Percentiles rank a stretch among this genome's conserved stretches.
These are phyloP conservation scores for Brachionus paranguensis DNA, from an alignment of 1,140 invertebrate species.

Conservation along the genomic window DNA sequence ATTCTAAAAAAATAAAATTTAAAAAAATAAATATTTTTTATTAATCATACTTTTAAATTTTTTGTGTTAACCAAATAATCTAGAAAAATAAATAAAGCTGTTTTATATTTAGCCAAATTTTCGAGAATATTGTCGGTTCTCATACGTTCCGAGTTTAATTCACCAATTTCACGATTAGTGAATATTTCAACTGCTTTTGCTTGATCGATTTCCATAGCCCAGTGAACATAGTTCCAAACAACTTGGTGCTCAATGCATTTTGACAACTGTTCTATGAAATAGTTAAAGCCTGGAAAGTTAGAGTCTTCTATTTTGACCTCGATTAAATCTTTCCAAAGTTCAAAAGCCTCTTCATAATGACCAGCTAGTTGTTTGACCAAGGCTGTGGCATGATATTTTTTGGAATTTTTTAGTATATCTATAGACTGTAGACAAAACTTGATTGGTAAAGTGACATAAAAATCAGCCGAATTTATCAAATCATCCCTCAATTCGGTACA, in stretches of 20 bases:
- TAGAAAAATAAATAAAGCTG: not conserved
- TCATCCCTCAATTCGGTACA: not conserved
- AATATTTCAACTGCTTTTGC: conserved; percentile 30
- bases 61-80: conserved; percentile 12
- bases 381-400: not conserved
- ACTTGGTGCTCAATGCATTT: not conserved
- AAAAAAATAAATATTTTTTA: not conserved
- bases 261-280: not conserved
- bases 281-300: conserved; percentile 17
- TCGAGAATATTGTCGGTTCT: not conserved
- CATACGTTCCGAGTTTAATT: conserved; percentile 23
- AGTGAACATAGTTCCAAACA: conserved; percentile 25
- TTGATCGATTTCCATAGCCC: conserved; percentile 19
- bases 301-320: not conserved
- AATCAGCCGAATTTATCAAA: not conserved
- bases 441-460: not conserved
- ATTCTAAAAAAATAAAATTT: not conserved
- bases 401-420: not conserved
- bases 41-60: not conserved
- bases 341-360: conserved; percentile 1
- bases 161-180: not conserved
- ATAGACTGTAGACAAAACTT: conserved; percentile 3
- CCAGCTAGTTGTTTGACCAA: not conserved
- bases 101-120: conserved; percentile 17
- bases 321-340: conserved; percentile 31